These are phyloP conservation scores for Myotis findleyi DNA, from an alignment of 2,797 vertebrate species.

Conservation along the genomic window DNA sequence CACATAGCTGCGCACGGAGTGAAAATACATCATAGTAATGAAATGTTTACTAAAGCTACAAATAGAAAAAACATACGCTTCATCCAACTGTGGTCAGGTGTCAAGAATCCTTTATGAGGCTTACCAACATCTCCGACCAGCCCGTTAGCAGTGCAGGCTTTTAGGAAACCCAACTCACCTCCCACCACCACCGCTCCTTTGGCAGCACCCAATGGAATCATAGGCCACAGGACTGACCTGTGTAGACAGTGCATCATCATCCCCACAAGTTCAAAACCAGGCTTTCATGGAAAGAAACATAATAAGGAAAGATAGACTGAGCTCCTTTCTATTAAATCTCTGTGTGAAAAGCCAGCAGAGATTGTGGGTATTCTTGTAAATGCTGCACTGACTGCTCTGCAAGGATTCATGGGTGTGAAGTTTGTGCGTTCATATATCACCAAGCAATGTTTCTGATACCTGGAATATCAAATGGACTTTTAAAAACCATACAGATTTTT, in stretches of 20 bases:
- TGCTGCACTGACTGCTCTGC: not conserved
- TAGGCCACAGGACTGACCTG: not conserved
- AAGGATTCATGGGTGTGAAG: constrained; percentile 25
- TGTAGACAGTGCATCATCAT: not conserved
- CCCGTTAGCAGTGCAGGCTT: not conserved
- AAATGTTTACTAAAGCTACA: not conserved
- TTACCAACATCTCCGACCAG: not conserved
- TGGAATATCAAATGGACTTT: not conserved
- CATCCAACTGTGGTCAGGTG: not conserved
- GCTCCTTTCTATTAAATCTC: constrained; percentile 31
- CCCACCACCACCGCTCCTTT: not conserved
- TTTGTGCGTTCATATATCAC: not conserved
- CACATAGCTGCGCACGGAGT: not conserved
- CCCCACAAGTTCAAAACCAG: constrained; percentile 19
- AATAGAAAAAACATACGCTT: not conserved
- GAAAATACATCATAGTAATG: not conserved
- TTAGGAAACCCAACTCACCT: not conserved
- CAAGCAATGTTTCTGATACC: not conserved
- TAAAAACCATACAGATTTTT: not conserved
- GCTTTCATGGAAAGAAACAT: constrained; percentile 32
- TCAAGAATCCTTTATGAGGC: not conserved
- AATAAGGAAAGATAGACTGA: not conserved
- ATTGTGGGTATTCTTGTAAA: constrained; percentile 5
- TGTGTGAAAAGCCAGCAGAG: constrained; percentile 37
- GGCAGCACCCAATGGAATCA: not conserved